These are phyloP conservation scores for Rousettus madagascariensis DNA, from an alignment of 2,797 vertebrate species.

Conservation along the genomic window DNA sequence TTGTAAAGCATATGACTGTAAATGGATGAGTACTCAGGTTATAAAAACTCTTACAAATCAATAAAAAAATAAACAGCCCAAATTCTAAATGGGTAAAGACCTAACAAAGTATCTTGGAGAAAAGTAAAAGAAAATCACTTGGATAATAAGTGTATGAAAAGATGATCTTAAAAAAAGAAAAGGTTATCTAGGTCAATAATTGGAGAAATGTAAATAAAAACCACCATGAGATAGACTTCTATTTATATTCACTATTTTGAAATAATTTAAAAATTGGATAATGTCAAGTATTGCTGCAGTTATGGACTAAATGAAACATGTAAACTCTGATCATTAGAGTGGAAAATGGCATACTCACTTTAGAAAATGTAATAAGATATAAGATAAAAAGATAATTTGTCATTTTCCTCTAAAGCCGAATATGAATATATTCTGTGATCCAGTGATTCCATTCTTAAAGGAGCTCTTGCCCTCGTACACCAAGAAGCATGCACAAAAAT, in stretches of 20 bases:
- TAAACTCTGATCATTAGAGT: background rate
- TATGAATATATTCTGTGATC: background rate
- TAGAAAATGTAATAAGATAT: background rate
- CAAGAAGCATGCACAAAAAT: background rate
- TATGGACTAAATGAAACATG: background rate
- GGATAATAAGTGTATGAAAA: background rate
- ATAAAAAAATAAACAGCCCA: background rate
- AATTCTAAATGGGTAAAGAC: background rate
- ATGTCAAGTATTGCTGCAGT: background rate
- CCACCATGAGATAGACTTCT: background rate
- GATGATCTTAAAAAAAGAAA: background rate
- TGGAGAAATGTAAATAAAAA: background rate
- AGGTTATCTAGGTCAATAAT: background rate
- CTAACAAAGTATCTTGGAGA: background rate
- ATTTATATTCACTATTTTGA: background rate
- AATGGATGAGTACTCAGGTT: background rate
- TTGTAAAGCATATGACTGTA: background rate
- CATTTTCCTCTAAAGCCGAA: background rate
- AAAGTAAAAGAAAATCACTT: background rate
- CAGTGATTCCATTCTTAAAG: background rate
- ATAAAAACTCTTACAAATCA: background rate
- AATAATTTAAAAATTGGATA: background rate
- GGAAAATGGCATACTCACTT: background rate
- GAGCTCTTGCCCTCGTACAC: background rate
- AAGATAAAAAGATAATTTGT: background rate